These are phyloP conservation scores for Frankliniella intonsa DNA, from an alignment of 2,888 invertebrate species.

Conservation along the genomic window DNA sequence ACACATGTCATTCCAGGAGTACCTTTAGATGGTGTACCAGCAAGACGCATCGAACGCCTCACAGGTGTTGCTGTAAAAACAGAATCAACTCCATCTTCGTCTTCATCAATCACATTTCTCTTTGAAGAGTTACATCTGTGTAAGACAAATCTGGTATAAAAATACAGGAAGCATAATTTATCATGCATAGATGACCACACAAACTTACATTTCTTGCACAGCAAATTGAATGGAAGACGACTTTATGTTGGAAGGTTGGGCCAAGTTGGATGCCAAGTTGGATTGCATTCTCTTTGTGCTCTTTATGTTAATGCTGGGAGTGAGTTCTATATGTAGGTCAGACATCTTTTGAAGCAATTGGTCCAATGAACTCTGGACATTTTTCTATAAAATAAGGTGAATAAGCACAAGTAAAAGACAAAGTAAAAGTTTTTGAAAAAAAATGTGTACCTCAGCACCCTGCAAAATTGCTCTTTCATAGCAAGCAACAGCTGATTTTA, in stretches of 20 bases:
- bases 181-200: neutral
- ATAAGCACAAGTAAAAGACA: neutral
- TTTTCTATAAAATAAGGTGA: slow-evolving; percentile 45
- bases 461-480: slow-evolving; percentile 56
- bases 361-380: slow-evolving; percentile 54
- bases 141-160: neutral
- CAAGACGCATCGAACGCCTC: slow-evolving; percentile 49
- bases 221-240: slow-evolving; percentile 57
- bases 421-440: neutral
- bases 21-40: slow-evolving; percentile 38
- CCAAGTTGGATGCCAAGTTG: slow-evolving; percentile 41
- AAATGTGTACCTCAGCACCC: slow-evolving; percentile 52
- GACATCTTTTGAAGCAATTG: slow-evolving; percentile 56
- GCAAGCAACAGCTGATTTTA: slow-evolving; percentile 55
- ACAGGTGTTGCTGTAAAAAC: slow-evolving; percentile 52
- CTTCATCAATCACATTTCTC: slow-evolving; percentile 46
- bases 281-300: slow-evolving; percentile 37
- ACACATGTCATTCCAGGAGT: slow-evolving; percentile 42
- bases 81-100: slow-evolving; percentile 40
- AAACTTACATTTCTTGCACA: slow-evolving; percentile 46
- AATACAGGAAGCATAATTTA: neutral
- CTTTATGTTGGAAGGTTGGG: slow-evolving; percentile 55
- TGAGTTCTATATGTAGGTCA: slow-evolving; percentile 53
- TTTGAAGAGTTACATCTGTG: slow-evolving; percentile 31
- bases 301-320: slow-evolving; percentile 40